phyloP scores from a whole-genome alignment of 37 sponge, comb jelly and placozoan species.

The Agelas oroides region DNA sequence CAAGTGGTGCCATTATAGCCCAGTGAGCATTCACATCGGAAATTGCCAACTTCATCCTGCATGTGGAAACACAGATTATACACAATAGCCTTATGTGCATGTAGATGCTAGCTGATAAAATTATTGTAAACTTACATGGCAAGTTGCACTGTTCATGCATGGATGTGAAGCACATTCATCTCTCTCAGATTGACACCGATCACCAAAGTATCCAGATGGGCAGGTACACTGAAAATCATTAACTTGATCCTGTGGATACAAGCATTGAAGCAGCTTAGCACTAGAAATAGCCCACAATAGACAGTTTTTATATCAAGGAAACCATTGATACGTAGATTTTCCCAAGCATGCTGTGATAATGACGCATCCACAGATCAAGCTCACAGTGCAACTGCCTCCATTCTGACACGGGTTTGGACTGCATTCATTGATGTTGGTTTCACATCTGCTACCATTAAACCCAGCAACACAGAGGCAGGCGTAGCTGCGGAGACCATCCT shows the following conservation, averaged over 20 bases:
- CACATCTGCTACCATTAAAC: slow-evolving; percentile 9
- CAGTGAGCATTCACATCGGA: slow-evolving; percentile 6
- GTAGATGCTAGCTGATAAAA: too few relatives aligned
- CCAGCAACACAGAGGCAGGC: not conserved
- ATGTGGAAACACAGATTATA: too few relatives aligned
- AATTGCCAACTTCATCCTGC: slow-evolving; percentile 1
- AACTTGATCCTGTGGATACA: not conserved
- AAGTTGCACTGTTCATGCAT: slow-evolving; percentile 8
- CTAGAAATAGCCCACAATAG: too few relatives aligned
- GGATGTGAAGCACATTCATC: not conserved
- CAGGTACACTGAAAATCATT: slow-evolving; percentile 7
- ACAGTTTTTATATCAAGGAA: too few relatives aligned
- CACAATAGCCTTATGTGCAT: too few relatives aligned
- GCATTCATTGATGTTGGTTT: slow-evolving; percentile 1
- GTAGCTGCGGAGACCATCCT: not conserved
- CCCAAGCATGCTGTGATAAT: not conserved
- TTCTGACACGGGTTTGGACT: not conserved
- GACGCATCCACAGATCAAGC: not conserved
- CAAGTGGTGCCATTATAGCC: slow-evolving; percentile 11
- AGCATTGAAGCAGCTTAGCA: too few relatives aligned
- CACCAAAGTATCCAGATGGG: slow-evolving; percentile 14
- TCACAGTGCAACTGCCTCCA: not conserved
- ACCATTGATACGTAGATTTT: too few relatives aligned
- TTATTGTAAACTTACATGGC: not conserved
- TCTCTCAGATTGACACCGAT: not conserved